A percentile compares a stretch with the other conserved stretches of the same genome.
Evolutionary conservation across 2,797 vertebrate species (phyloP).

Genomic region (Muscicapa comitata): DNA sequence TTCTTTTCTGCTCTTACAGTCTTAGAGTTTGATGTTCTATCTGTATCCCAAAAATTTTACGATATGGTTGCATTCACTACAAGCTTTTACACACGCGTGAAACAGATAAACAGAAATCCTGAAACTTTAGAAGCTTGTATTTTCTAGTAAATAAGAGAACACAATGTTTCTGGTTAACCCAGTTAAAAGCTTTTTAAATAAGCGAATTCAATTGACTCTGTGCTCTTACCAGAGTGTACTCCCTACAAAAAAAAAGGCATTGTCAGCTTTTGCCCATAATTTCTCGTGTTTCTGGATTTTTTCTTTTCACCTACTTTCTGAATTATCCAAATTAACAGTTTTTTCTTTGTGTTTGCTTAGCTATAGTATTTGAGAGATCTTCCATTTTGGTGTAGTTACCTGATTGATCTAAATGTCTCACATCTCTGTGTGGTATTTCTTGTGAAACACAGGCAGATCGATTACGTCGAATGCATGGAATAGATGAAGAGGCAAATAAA

Average conservation of each 20-base stretch:
- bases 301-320: not conserved
- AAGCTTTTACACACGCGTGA: accelerated
- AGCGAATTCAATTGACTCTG: not conserved
- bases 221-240: not conserved
- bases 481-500: constrained; percentile 47
- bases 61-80: not conserved
- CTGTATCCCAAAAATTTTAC: not conserved
- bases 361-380: not conserved
- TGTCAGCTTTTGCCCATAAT: not conserved
- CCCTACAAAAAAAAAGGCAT: not conserved
- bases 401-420: not conserved
- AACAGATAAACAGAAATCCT: not conserved
- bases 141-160: not conserved
- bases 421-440: not conserved
- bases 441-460: constrained; percentile 82
- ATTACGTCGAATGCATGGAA: constrained; percentile 89
- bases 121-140: not conserved
- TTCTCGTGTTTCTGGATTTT: not conserved
- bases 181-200: not conserved
- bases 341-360: not conserved
- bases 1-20: not conserved
- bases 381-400: not conserved
- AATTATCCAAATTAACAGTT: not conserved
- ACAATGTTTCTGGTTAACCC: not conserved
- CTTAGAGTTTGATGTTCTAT: not conserved